These are phyloP conservation scores for Amblyopsis hoosieri DNA, from an alignment of 2,797 vertebrate species.

Conservation along the genomic window DNA sequence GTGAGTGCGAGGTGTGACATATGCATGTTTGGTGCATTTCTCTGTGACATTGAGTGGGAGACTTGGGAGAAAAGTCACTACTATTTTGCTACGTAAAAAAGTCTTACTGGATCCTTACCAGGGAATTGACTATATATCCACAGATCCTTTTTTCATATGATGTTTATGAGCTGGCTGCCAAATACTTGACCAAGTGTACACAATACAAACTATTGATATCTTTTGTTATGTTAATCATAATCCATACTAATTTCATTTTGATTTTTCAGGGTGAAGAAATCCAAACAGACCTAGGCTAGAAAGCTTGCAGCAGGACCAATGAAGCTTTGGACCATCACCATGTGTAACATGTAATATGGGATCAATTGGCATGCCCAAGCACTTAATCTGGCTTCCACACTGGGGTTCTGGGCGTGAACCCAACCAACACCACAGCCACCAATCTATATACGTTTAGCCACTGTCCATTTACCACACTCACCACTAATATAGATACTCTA, in stretches of 20 bases:
- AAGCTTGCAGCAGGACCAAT: conserved; percentile 34
- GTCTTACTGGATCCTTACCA: too few species aligned
- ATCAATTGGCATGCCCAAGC: conserved; percentile 76
- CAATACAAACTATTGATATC: background rate
- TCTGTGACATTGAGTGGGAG: background rate
- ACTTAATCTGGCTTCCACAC: conserved; percentile 63
- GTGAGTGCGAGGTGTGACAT: conserved; percentile 62
- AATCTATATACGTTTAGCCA: conserved; percentile 17
- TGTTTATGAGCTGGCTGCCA: conserved; percentile 29
- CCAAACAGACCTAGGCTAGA: conserved; percentile 61
- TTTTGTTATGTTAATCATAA: background rate
- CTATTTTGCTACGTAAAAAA: too few species aligned
- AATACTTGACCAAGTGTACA: conserved; percentile 11
- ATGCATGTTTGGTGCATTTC: conserved; percentile 6
- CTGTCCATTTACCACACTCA: conserved; percentile 16
- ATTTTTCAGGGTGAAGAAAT: conserved; percentile 75
- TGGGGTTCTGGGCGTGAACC: background rate
- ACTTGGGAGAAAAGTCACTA: conserved; percentile 8
- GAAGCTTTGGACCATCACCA: conserved; percentile 46
- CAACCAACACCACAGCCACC: conserved; percentile 42
- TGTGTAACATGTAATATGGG: conserved; percentile 53
- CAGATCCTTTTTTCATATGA: conserved; percentile 24
- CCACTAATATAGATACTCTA: conserved; percentile 37
- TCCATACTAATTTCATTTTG: conserved; percentile 13
- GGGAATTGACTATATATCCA: conserved; percentile 16